Evolutionary conservation across 2,888 invertebrate genomes (phyloP).

Genomic region (Pimpla rufipes): DNA sequence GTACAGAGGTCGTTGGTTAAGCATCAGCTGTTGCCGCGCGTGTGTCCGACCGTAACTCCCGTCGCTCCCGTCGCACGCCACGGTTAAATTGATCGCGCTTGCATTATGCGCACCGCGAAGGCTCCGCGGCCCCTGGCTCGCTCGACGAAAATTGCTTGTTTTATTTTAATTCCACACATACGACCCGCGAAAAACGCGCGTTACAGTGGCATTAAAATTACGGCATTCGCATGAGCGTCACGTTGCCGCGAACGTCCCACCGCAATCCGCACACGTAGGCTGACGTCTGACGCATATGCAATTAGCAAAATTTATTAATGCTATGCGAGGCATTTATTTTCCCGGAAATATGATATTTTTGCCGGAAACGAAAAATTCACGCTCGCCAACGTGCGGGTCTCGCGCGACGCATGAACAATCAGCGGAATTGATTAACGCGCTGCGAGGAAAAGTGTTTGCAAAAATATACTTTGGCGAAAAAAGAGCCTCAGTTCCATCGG

Average conservation of each 20-base stretch:
- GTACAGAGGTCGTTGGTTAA: slow-evolving; percentile 57
- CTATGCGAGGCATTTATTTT: neutral
- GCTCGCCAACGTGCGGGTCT: too few relatives aligned
- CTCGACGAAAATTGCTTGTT: slow-evolving; percentile 41
- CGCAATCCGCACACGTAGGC: neutral
- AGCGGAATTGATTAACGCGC: too few relatives aligned
- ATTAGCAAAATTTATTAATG: neutral
- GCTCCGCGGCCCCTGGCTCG: slow-evolving; percentile 22
- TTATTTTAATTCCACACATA: neutral
- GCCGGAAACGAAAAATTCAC: too few relatives aligned
- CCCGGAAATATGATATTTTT: neutral
- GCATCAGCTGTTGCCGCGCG: slow-evolving; percentile 60
- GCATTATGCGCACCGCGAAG: slow-evolving; percentile 64
- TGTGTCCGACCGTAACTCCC: neutral
- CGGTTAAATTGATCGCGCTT: slow-evolving; percentile 58
- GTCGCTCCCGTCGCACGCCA: neutral
- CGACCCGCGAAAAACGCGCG: neutral
- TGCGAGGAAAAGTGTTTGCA: too few relatives aligned
- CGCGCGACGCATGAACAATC: too few relatives aligned
- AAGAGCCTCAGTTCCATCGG: too few relatives aligned
- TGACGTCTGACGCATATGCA: neutral
- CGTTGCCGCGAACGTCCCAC: neutral
- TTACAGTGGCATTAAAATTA: neutral
- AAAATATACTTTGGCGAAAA: too few relatives aligned
- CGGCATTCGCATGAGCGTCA: neutral